Percentiles rank a stretch among this genome's conserved stretches.
Evolutionary conservation across 2,888 invertebrate species (phyloP).

Genomic region (Tortrix viridana): DNA sequence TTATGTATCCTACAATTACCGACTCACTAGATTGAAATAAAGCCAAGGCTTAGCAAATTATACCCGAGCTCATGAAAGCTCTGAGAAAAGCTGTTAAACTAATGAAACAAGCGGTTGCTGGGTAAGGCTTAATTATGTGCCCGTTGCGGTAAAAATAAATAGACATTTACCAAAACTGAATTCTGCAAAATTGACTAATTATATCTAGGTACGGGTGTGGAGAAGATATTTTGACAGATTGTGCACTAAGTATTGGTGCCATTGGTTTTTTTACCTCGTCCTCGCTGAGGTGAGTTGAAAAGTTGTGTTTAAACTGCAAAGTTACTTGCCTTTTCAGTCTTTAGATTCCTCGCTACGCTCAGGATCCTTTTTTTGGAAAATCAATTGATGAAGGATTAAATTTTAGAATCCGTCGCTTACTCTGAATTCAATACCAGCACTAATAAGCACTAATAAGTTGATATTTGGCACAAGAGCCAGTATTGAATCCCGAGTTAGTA

Average conservation of each 20-base stretch:
- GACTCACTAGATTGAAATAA: slow-evolving; percentile 10
- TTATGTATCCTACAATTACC: background rate
- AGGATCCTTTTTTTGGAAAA: no score
- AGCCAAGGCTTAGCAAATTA: background rate
- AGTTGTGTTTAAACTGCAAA: no score
- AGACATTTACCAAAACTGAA: slow-evolving; percentile 19
- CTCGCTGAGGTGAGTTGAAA: no score
- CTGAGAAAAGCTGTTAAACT: slow-evolving; percentile 20
- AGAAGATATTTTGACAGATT: background rate
- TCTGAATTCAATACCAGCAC: no score
- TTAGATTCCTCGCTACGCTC: no score
- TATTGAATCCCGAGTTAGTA: no score
- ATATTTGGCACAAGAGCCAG: no score
- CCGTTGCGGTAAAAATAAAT: slow-evolving; percentile 29
- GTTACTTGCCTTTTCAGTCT: no score
- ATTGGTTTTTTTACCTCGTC: no score
- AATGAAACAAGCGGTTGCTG: slow-evolving; percentile 19
- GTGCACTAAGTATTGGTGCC: background rate
- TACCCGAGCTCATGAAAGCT: slow-evolving; percentile 16
- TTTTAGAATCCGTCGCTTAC: no score
- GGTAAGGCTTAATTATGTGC: slow-evolving; percentile 24
- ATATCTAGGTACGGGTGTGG: slow-evolving; percentile 5
- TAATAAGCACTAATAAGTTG: no score
- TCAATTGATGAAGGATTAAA: no score
- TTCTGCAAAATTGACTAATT: slow-evolving; percentile 27